A percentile compares a stretch with the other conserved stretches of the same genome.
Evolutionary conservation across 1,140 invertebrate genomes (phyloP).

Genomic region (Cydia splendana): DNA sequence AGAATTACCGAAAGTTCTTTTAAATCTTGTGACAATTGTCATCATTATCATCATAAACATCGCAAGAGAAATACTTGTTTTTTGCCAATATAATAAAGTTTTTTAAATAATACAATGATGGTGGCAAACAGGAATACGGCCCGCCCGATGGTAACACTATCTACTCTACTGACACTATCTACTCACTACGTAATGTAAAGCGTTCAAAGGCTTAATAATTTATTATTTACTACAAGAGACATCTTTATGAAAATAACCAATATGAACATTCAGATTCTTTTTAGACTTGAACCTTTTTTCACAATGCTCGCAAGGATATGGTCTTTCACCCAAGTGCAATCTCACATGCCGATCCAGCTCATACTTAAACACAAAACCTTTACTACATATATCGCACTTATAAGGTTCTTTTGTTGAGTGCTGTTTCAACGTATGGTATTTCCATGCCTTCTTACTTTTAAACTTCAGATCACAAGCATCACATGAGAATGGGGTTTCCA

Average conservation of each 20-base stretch:
- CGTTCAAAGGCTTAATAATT: no score
- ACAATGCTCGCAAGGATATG: not conserved
- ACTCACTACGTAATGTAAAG: no score
- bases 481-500: not conserved
- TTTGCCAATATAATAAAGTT: no score
- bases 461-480: not conserved
- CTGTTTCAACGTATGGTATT: not conserved
- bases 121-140: no score
- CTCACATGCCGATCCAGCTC: not conserved
- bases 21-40: no score
- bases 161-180: no score
- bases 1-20: no score
- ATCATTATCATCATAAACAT: no score
- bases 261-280: not conserved
- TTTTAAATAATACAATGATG: no score
- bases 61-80: no score
- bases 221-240: no score
- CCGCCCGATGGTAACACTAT: no score
- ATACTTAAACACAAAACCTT: not conserved
- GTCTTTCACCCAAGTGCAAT: not conserved
- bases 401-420: not conserved
- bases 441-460: not conserved
- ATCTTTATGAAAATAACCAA: constrained; percentile 7
- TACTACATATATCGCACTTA: not conserved
- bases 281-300: not conserved